Evolutionary conservation across 2,888 invertebrate genomes (phyloP), one percentile per base, ranked within the genome.

Genomic region (Formica aserva): DNA sequence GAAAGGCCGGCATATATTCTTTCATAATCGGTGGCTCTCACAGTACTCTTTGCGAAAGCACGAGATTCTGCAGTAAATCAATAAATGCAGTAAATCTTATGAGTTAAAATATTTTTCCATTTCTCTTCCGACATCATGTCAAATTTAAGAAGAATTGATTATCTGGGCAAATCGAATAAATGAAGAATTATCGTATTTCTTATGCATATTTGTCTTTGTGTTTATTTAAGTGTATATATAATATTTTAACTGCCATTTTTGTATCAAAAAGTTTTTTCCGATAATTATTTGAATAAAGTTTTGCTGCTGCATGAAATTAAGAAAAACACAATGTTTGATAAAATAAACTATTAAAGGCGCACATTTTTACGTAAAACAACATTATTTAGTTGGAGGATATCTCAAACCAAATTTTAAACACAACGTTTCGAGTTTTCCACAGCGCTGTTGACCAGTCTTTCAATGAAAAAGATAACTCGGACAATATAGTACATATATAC

Each of bases 61-160:
- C 45, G 69, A 78, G 1, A 60, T 78, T 35, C 35, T 22, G 35
- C 60, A 35, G 26, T 78, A 60, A 80, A 71, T 78, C 45, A 69
- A 15, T 57, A 41, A 32, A 6, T 22, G 35, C 60, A 35, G 26
- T 78, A 60, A 80, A 71, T 78, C 45, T 71, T 62, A 1, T 6
- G 18, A 32, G 60, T 60, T 60, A 15, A 80, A 48, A 18, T 13
- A 52, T 62, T 22, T 78, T 38, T 26, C 48, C 38, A 55, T n/a
- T 0, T 29, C 66, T 63, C 65, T 29, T 66, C 1, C 38, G 26
- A 6, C 15, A 15, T 52, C 18, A 26, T 15, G 63, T 66, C 9
- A 38, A 48, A 8, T 29, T 75, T 63, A 3, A 2, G 13, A 52
- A 52, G n/a, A 38, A 77, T 77, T 55, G 26, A 66, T 77, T 18